These are phyloP conservation scores for Heliocidaris tuberculata DNA, from an alignment of 35 echinoderm and acorn worm genomes.

Conservation along the genomic window DNA sequence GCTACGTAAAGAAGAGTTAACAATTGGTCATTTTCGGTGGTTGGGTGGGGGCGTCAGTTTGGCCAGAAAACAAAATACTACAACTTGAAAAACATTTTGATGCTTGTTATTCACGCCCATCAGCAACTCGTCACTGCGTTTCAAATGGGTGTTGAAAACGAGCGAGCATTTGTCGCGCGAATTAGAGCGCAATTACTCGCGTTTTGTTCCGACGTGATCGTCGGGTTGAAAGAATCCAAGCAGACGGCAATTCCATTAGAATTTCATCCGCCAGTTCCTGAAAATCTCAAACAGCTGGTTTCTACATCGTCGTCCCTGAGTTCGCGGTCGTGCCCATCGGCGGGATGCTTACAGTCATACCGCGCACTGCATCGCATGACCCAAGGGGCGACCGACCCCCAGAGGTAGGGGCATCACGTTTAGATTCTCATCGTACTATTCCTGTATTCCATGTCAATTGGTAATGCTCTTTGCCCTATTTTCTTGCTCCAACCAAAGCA, in stretches of 20 bases:
- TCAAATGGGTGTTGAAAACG: constrained; percentile 20
- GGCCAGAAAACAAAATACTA: constrained; percentile 17
- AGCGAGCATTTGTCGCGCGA: constrained; percentile 12
- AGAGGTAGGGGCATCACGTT: not conserved
- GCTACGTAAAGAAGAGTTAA: not conserved
- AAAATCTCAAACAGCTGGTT: constrained; percentile 25
- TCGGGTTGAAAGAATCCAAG: not conserved
- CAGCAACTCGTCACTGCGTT: not conserved
- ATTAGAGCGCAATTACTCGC: constrained; percentile 20
- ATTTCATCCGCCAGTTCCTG: not conserved
- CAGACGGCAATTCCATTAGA: constrained; percentile 32
- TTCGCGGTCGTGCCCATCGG: not conserved
- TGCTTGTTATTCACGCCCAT: not conserved
- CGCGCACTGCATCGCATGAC: not conserved
- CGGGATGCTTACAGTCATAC: not conserved
- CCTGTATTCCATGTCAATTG: not conserved
- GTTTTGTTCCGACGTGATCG: constrained; percentile 26
- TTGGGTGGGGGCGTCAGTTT: not conserved
- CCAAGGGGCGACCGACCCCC: not conserved
- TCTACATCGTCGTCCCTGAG: constrained; percentile 4
- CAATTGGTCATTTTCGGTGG: not conserved
- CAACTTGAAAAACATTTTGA: constrained; percentile 18
- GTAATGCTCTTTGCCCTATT: not conserved
- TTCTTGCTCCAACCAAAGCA: not conserved
- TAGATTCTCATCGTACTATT: not conserved